Conservation (phyloP, 2,113 vertebrate genomes). For the Crocuta crocuta region DNA sequence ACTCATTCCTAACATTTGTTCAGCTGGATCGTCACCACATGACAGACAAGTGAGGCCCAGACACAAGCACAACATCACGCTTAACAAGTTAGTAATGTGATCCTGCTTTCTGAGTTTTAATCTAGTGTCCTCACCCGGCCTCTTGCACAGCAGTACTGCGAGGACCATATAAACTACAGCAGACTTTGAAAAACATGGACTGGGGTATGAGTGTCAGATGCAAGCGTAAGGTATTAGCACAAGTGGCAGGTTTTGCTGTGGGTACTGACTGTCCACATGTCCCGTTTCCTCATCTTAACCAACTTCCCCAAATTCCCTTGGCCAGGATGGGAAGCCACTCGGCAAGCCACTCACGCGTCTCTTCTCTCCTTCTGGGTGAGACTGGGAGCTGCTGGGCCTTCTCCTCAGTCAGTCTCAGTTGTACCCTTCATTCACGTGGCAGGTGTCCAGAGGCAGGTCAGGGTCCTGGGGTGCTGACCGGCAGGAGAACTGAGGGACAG, state of each 20-base stretch:
- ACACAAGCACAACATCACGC: not conserved
- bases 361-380: not conserved
- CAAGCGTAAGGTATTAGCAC: not conserved
- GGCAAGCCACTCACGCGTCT: not conserved
- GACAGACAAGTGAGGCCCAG: not conserved
- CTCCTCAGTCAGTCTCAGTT: not conserved
- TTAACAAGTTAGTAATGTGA: rapidly evolving
- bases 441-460: not conserved
- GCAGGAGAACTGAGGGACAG: not conserved
- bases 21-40: not conserved
- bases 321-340: not conserved
- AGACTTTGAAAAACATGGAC: not conserved
- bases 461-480: not conserved
- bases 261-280: rapidly evolving
- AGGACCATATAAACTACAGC: rapidly evolving
- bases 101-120: not conserved
- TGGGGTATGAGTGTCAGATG: not conserved
- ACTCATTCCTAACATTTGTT: not conserved
- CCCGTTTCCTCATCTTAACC: rapidly evolving
- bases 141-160: not conserved
- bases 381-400: not conserved
- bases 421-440: not conserved
- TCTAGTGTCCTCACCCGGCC: not conserved
- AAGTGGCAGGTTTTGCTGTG: not conserved
- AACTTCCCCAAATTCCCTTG: rapidly evolving